Percentiles rank a stretch among this genome's conserved stretches.
Evolutionary conservation across 2,113 vertebrate genomes (phyloP).

Genomic region (Tragelaphus imberbis): DNA sequence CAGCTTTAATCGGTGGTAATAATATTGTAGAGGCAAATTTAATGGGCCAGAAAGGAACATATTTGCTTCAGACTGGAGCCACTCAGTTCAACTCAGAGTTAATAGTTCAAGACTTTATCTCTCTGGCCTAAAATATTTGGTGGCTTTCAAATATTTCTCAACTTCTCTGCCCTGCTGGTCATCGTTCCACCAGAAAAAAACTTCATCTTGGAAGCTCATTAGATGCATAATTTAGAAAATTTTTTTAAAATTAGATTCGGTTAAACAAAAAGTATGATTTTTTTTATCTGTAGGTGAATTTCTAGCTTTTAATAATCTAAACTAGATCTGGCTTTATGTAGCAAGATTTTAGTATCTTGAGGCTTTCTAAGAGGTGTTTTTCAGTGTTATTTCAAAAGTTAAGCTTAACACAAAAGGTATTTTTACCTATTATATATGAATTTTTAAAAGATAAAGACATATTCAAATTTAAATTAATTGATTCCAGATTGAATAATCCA

Average conservation of each 20-base stretch:
- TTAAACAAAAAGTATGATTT: not conserved
- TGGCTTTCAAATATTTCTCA: not conserved
- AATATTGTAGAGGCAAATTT: not conserved
- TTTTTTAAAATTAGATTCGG: not conserved
- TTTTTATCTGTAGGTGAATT: not conserved
- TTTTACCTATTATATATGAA: not conserved
- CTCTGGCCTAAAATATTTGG: not conserved
- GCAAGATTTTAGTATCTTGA: not conserved
- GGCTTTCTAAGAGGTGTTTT: not conserved
- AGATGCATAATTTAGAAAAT: not conserved
- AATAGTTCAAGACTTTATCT: not conserved
- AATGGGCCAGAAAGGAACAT: not conserved
- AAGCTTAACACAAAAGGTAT: not conserved
- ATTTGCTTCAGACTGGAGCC: not conserved
- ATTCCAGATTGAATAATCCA: not conserved
- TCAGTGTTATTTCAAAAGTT: not conserved
- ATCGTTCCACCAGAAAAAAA: not conserved
- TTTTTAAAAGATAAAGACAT: not conserved
- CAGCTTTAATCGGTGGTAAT: not conserved
- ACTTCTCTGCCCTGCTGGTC: not conserved
- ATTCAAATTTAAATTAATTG: not conserved
- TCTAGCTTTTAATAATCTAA: not conserved
- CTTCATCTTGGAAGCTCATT: not conserved
- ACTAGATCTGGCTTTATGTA: not conserved
- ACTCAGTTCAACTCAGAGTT: not conserved